Evolutionary conservation across 37 sponge, comb jelly and placozoan species (phyloP), one percentile per base, ranked within the genome.

Genomic region (Cliona cf. orientalis): DNA sequence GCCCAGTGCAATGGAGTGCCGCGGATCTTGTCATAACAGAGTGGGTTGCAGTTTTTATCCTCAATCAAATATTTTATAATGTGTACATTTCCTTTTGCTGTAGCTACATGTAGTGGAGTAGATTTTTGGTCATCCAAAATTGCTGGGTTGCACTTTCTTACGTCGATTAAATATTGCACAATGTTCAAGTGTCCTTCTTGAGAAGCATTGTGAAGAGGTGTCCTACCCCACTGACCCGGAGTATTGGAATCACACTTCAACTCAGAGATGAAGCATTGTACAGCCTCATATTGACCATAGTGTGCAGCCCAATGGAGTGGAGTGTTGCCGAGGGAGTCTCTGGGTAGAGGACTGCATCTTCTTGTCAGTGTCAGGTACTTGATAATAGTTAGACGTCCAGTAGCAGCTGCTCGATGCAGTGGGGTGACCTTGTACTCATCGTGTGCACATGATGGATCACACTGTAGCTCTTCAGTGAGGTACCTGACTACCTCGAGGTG

Each of bases 131-230:
- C 37, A 46, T 72, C 55, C 33, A 6, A 19, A 19, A 1, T 26
- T 28, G 57, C 5, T 1, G 55, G 36, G 53, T 46, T 72, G 34
- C 53, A 72, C 3, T n/a, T 23, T 4, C 14, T 43, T 7, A 33
- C 9, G 1, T 72, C 73, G 3, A 49, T 32, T 12, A 72, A 45
- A 49, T 72, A 72, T 26, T 49, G 21, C 46, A 72, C 5, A 35
- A 72, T 45, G 11, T 46, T 28, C 25, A 72, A n/a, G 29, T 72
- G 73, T 7, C 55, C 73, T 55, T 72, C 25, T 53, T 72, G 23
- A 26, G 49, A 25, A 45, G 73, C 73, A 46, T 28, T 26, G 29
- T 72, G 73, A 31, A 72, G 55, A 46, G 73, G 32, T 28, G 73
- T 72, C 29, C 31, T 28, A 31, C 55, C 55, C 7, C 35, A 5